Evolutionary conservation across 2,888 invertebrate genomes (phyloP).

Genomic region (Dryobota labecula): DNA sequence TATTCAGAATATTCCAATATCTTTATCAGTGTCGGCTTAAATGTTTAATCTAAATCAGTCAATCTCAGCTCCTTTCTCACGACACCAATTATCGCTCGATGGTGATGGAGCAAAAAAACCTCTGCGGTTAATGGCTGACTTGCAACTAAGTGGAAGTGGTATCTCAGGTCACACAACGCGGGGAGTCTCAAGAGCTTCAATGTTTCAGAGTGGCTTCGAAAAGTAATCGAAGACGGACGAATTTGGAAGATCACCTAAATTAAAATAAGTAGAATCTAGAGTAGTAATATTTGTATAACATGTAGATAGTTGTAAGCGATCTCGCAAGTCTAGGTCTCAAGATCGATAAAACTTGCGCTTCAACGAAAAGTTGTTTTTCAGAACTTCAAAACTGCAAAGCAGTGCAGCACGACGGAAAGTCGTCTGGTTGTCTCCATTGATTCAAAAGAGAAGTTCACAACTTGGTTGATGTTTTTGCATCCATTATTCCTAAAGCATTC

Average conservation of each 20-base stretch:
- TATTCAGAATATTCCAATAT: constrained; percentile 16
- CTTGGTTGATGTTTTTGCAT: neutral
- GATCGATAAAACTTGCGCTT: constrained; percentile 15
- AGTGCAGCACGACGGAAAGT: no score
- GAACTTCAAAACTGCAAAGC: neutral
- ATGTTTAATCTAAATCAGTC: constrained; percentile 68
- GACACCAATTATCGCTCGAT: constrained; percentile 69
- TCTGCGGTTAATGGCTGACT: constrained; percentile 70
- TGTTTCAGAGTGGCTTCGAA: constrained; percentile 34
- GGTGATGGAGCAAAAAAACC: constrained; percentile 68
- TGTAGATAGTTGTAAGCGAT: constrained; percentile 5
- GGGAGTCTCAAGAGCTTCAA: constrained; percentile 37
- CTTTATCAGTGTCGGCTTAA: constrained; percentile 43
- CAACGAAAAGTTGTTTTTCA: constrained; percentile 22
- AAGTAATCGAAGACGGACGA: neutral
- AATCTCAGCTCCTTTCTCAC: constrained; percentile 72
- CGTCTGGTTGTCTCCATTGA: no score
- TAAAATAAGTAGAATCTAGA: neutral
- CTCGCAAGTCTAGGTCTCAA: constrained; percentile 10
- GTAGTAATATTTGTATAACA: neutral
- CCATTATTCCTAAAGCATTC: neutral
- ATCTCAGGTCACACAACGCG: constrained; percentile 55
- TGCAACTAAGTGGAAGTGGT: constrained; percentile 65
- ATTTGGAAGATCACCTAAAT: neutral
- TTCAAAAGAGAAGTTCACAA: neutral